Evolutionary conservation across 2,113 vertebrate genomes (phyloP).

Genomic region (Zosterops japonicus): DNA sequence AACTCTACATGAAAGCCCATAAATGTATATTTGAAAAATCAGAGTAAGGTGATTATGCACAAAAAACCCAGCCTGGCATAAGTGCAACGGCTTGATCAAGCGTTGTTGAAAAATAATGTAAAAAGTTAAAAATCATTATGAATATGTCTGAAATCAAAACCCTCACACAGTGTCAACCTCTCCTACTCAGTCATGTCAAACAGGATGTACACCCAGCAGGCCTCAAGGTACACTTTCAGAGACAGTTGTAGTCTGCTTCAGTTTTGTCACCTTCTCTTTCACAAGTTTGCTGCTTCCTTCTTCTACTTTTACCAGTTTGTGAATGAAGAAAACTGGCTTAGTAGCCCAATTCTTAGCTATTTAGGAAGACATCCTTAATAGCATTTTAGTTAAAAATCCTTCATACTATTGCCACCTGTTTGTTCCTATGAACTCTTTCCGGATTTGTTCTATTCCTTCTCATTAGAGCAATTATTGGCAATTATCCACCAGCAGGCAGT

Average conservation of each 20-base stretch:
- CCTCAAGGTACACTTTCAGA: constrained; percentile 29
- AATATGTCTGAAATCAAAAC: not conserved
- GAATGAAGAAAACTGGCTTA: not conserved
- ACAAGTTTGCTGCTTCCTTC: constrained; percentile 21
- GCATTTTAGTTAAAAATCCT: not conserved
- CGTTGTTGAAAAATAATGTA: not conserved
- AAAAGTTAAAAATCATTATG: not conserved
- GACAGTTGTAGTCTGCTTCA: constrained; percentile 52
- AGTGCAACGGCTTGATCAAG: not conserved
- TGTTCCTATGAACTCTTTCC: not conserved
- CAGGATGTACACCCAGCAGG: constrained; percentile 69
- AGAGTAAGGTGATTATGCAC: not conserved
- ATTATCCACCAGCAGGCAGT: not conserved
- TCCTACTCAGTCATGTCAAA: constrained; percentile 77
- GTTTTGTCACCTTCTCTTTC: not conserved
- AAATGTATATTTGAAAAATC: not conserved
- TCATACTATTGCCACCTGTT: not conserved
- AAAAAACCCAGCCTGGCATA: not conserved
- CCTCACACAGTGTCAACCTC: constrained; percentile 61
- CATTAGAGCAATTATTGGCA: not conserved
- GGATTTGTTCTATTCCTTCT: not conserved
- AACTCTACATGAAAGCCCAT: not conserved
- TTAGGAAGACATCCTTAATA: not conserved
- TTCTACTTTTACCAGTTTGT: not conserved
- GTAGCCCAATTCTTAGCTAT: not conserved